These are phyloP conservation scores for Takifugu ocellatus DNA, from an alignment of 2,797 vertebrate species.

Conservation along the genomic window DNA sequence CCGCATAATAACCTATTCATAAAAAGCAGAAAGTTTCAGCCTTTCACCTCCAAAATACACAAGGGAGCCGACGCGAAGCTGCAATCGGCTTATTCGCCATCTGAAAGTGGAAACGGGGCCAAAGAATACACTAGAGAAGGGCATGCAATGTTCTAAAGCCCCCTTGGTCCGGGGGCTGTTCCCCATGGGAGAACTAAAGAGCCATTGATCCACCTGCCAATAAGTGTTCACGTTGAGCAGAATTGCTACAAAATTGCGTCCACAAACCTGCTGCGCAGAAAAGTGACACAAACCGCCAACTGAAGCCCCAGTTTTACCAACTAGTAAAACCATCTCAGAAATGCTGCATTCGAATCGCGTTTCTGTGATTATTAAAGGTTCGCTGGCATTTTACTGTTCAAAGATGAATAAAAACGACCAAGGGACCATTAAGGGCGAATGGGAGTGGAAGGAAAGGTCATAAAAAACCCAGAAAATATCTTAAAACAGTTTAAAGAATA, in stretches of 20 bases:
- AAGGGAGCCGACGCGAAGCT: slow-evolving; percentile 53
- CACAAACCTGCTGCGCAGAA: neutral
- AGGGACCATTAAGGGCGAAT: too few relatives aligned
- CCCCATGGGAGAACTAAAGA: slow-evolving; percentile 6
- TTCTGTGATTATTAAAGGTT: too few relatives aligned
- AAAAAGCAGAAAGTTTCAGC: slow-evolving; percentile 58
- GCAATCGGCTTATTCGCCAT: slow-evolving; percentile 51
- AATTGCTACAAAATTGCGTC: neutral
- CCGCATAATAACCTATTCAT: slow-evolving; percentile 76
- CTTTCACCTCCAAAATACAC: slow-evolving; percentile 70
- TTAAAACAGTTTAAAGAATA: too few relatives aligned
- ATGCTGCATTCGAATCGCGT: too few relatives aligned
- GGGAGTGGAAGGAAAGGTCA: too few relatives aligned
- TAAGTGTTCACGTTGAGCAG: neutral
- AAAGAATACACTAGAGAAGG: slow-evolving; percentile 39
- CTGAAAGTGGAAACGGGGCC: slow-evolving; percentile 58
- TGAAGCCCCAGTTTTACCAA: too few relatives aligned
- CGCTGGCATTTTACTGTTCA: too few relatives aligned
- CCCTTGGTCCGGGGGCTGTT: slow-evolving; percentile 2
- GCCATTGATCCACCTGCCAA: slow-evolving; percentile 9
- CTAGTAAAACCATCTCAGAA: too few relatives aligned
- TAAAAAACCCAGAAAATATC: too few relatives aligned
- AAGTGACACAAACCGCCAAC: too few relatives aligned
- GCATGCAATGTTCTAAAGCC: slow-evolving; percentile 21
- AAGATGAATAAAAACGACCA: too few relatives aligned